Evolutionary conservation across 2,113 vertebrate species (phyloP), one percentile per base, ranked within the genome.

Genomic region (Chaetops frenatus): DNA sequence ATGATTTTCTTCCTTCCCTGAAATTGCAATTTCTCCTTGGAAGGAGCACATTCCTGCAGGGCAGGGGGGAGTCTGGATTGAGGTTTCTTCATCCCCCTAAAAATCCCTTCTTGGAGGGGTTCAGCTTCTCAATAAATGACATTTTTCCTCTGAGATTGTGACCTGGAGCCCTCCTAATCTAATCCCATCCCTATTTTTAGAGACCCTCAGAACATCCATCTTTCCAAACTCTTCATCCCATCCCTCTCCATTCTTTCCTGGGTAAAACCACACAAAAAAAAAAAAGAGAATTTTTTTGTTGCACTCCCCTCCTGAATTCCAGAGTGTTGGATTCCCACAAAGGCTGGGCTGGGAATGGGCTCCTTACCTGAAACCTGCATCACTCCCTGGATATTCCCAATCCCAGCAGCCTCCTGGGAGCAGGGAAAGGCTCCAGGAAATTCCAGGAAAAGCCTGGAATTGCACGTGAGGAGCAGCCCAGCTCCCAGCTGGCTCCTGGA

Each of bases 321-420:
- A 5, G 1, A 2, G 20, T 2, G 1, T 4, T 6, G 40, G 17
- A 6, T 62, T 15, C 12, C 45, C 31, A 0, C 24, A 12, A 27
- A 51, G 58, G 33, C 29, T 28, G 71, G 21, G 28, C 16, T 33
- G 73, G 58, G 27, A 4, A 2, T 7, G 76, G 40, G 42, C 1
- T 72, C 1, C 0, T 60, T 17, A 3, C 25, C 40, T 9, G 9
- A 2, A 9, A 12, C 9, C 61, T 9, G 8, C 54, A 1, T 12
- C 25, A 0, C 8, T 54, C 35, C 35, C 60, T 27, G 44, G 29
- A 1, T 13, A 5, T 38, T 38, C n/a, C 48, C 4, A 0, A 3
- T 7, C 13, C 44, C 50, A 5, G 60, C n/a, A n/a, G n/a, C n/a
- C n/a, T n/a, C n/a, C n/a, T n/a, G n/a, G n/a, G 66, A 24, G 27